phyloP scores from a whole-genome alignment of 2,888 invertebrate genomes.

The Neoscelio sp. region DNA sequence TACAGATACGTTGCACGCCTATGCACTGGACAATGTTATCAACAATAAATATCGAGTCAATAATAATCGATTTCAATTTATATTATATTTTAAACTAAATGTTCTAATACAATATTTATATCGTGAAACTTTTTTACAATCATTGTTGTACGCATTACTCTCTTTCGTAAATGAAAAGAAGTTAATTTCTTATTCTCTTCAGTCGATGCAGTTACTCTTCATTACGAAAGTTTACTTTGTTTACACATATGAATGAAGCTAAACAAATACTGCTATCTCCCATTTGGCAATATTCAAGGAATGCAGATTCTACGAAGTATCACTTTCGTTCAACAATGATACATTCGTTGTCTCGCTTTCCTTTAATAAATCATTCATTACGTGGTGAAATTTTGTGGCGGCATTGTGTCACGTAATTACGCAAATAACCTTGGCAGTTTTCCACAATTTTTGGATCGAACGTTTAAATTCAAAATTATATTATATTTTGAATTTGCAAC shows the following conservation, averaged over 20 bases:
- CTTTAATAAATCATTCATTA: conserved; percentile 37
- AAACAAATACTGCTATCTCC: conserved; percentile 27
- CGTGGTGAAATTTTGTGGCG: conserved; percentile 36
- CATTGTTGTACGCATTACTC: too few species aligned
- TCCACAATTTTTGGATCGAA: neutral
- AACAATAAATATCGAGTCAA: too few species aligned
- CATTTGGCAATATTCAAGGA: conserved; percentile 20
- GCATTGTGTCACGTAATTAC: too few species aligned
- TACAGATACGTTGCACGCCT: too few species aligned
- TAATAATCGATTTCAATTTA: too few species aligned
- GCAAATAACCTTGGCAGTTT: too few species aligned
- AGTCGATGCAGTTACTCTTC: conserved; percentile 17
- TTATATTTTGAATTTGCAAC: too few species aligned
- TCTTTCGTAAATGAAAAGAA: conserved; percentile 2
- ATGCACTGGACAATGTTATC: too few species aligned
- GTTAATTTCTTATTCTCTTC: conserved; percentile 13
- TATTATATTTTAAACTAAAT: too few species aligned
- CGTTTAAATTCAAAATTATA: too few species aligned
- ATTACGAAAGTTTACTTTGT: conserved; percentile 13
- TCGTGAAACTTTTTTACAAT: too few species aligned
- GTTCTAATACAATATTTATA: too few species aligned
- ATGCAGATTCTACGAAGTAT: conserved; percentile 23
- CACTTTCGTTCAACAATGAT: conserved; percentile 26
- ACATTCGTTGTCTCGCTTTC: conserved; percentile 35
- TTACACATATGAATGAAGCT: conserved; percentile 14